Conservation (phyloP, 2,797 vertebrate species). For the Alcedo quadribrachys region DNA sequence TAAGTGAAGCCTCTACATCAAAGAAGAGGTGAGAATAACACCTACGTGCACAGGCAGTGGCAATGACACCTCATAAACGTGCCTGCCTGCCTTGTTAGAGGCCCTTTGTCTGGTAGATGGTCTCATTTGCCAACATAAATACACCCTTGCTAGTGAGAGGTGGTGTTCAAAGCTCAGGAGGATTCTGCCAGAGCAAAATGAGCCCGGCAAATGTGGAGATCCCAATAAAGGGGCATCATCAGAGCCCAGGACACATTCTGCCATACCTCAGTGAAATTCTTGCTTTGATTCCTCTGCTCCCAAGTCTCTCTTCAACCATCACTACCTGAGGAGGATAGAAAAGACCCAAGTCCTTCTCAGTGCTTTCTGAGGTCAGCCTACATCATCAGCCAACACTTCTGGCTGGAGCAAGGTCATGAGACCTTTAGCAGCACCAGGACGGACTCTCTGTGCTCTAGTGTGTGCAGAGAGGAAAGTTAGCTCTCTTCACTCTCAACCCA, state of each 20-base stretch:
- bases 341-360: neutral
- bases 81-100: neutral
- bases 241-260: neutral
- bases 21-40: neutral
- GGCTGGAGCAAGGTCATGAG: neutral
- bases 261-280: rapidly evolving
- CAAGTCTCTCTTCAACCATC: neutral
- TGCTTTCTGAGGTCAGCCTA: neutral
- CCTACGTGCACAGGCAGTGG: neutral
- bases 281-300: neutral
- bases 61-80: neutral
- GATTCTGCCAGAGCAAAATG: neutral
- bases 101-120: neutral
- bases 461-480: neutral
- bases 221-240: rapidly evolving
- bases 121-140: constrained; percentile 8
- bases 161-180: rapidly evolving
- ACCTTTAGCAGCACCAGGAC: neutral
- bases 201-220: rapidly evolving
- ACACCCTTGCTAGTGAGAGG: neutral
- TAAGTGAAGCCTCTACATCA: neutral
- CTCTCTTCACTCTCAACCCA: neutral
- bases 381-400: neutral
- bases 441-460: neutral
- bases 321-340: neutral